A percentile compares a stretch with the other conserved stretches of the same genome.
These are phyloP conservation scores for Acrobasis consociella DNA, from an alignment of 2,888 invertebrate genomes.

Conservation along the genomic window DNA sequence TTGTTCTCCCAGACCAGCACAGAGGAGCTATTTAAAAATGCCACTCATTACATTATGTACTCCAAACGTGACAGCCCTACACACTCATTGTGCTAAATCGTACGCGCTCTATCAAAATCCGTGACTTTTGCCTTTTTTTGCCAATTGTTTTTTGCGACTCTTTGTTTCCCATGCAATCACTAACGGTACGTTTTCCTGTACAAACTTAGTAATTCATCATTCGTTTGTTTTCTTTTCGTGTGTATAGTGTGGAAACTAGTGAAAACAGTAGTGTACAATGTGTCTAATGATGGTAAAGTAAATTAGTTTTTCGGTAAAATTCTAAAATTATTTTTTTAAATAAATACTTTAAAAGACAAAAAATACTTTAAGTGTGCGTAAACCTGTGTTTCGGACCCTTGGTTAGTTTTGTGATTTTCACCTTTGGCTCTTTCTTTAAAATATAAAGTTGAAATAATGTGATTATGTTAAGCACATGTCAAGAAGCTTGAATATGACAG, in stretches of 20 bases:
- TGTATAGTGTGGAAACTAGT: conserved; percentile 1
- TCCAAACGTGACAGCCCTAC: neutral
- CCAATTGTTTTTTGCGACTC: conserved; percentile 34
- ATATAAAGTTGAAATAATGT: no score
- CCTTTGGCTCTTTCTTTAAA: no score
- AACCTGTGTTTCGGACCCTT: no score
- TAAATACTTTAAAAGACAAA: neutral
- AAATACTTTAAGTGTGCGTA: no score
- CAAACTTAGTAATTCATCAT: conserved; percentile 19
- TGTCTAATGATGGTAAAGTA: conserved; percentile 5
- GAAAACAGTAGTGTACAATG: neutral
- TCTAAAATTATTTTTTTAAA: neutral
- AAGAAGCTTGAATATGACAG: no score
- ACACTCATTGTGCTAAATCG: neutral
- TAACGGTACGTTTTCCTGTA: conserved; percentile 13
- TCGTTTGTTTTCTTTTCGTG: conserved; percentile 14
- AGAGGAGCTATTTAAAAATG: no score
- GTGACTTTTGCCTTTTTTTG: conserved; percentile 50
- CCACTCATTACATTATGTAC: no score
- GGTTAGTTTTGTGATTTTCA: no score
- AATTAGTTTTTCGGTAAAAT: neutral
- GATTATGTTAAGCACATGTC: no score
- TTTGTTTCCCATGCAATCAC: conserved; percentile 26
- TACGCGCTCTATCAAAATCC: conserved; percentile 59
- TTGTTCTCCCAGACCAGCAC: no score